Evolutionary conservation across 2,888 invertebrate species (phyloP), one percentile per base, ranked within the genome.

Genomic region (Acheta domesticus): DNA sequence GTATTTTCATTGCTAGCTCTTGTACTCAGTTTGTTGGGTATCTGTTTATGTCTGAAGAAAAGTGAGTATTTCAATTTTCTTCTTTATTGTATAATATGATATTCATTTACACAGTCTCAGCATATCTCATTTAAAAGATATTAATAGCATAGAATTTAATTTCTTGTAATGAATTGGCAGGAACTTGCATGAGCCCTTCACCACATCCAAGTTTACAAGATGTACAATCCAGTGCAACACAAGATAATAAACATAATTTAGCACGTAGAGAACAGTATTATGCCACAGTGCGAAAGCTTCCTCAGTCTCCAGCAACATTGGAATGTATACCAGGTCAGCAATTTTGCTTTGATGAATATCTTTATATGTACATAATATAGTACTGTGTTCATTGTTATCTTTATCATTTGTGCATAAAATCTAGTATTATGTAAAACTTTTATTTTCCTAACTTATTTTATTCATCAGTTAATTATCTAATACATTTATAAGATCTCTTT

Each of bases 41-140:
- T 83, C 76, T 81, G 83, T 80, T 82, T 83, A 77, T 84, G 84
- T 79, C 81, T 83, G 79, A 83, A 82, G 79, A 83, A 82, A 78
- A 83, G 84, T 84, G 80, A 83, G 83, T 83, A 76, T n/a, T 23
- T 12, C 23, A 19, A 20, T 14, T 20, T 4, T 20, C 14, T 20
- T 73, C 75, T 75, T 75, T 75, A 12, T 75, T 75, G 75, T 75
- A 75, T 73, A 73, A 73, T 73, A 73, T 5, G 5, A 14, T n/a
- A 21, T 14, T 4, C 11, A 12, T 11, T 75, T 75, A 5, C 36
- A 36, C 1, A 36, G 8, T 5, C 36, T 36, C 36, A 36, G 36
- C 36, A 36, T 36, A 8, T 8, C 36, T 36, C 36, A 36, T 36
- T 36, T 36, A 36, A 36, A 36, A 8, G 36, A 36, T 36, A 8